Base-by-base conservation (phyloP, 92 coral and sea anemone species). In the Anthopleura xanthogrammica region DNA sequence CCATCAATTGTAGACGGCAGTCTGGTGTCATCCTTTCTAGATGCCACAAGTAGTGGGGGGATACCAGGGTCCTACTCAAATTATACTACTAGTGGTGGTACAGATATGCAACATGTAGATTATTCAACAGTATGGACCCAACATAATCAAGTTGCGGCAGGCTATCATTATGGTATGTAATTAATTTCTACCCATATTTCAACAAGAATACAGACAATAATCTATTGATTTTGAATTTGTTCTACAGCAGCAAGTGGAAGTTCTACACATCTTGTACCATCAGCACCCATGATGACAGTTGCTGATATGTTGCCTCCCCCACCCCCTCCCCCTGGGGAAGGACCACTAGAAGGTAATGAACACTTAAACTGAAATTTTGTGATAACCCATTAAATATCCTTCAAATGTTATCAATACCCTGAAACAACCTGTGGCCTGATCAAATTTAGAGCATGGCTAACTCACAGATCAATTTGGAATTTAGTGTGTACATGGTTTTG, bases 241-340 rank as follows among this genome's bases (percentile, higher is more conserved):
- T 54, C n/a, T 36, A 29, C 65, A 60, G 57, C 77, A 81, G 84
- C 5, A 8, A 52, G 39, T 43, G 77, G 29, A 10, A 68, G 55
- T 70, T 87, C 85, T 60, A 83, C 82, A 29, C 87, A 72, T 13
- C 88, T 85, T 73, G 82, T 85, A 20, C 82, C 96, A 40, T 80
- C 93, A 57, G 78, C 85, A 68, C 84, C 83, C 16, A 74, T 88
- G 5, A 87, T 86, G 65, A 81, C 98, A 77, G 93, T 88, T 12
- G 91, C 93, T 16, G 88, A 90, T 57, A 85, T 92, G 87, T 80
- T 90, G 58, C 98, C 91, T 77, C 98, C 98, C 66, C 97, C 98
- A 60, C 97, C 98, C 16, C 98, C 98, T 41, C 98, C 98, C 72
- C 98, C 98, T 24, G 98, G 98, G 43, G 95, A 93, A 52, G 97